Evolutionary conservation across 2,113 vertebrate genomes (phyloP).

Genomic region (Mesitornis unicolor): DNA sequence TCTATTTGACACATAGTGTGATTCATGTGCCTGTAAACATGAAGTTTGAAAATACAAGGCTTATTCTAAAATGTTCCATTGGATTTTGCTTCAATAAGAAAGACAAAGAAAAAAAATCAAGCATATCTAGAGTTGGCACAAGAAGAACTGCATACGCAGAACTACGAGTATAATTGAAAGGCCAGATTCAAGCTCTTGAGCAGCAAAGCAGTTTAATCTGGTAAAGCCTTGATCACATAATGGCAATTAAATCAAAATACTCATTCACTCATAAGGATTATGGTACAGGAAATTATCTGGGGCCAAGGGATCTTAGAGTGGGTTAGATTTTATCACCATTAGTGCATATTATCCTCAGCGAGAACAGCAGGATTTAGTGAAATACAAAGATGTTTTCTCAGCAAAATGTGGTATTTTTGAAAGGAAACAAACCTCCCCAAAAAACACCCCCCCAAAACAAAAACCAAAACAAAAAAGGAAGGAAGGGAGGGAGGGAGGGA

Average conservation of each 20-base stretch:
- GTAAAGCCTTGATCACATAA: not conserved
- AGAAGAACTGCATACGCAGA: not conserved
- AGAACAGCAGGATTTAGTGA: not conserved
- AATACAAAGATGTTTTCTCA: not conserved
- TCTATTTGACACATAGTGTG: not conserved
- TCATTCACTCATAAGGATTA: not conserved
- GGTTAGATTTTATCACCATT: conserved; percentile 10
- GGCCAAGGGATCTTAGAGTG: not conserved
- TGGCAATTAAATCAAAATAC: not conserved
- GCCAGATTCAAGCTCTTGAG: not conserved
- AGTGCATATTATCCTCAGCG: not conserved
- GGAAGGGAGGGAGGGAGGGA: too few relatives aligned
- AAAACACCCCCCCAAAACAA: too few relatives aligned
- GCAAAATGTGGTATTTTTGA: not conserved
- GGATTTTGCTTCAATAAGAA: not conserved
- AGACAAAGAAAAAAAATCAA: not conserved
- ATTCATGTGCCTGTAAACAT: not conserved
- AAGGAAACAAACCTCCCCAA: too few relatives aligned
- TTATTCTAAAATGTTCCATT: not conserved
- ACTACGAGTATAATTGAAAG: not conserved
- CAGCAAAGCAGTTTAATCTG: not conserved
- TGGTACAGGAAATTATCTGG: not conserved
- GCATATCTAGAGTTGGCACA: not conserved
- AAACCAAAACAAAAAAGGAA: too few relatives aligned
- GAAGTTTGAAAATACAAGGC: not conserved